These are phyloP conservation scores for Butorides virescens DNA, from an alignment of 2,113 vertebrate genomes.

Conservation along the genomic window DNA sequence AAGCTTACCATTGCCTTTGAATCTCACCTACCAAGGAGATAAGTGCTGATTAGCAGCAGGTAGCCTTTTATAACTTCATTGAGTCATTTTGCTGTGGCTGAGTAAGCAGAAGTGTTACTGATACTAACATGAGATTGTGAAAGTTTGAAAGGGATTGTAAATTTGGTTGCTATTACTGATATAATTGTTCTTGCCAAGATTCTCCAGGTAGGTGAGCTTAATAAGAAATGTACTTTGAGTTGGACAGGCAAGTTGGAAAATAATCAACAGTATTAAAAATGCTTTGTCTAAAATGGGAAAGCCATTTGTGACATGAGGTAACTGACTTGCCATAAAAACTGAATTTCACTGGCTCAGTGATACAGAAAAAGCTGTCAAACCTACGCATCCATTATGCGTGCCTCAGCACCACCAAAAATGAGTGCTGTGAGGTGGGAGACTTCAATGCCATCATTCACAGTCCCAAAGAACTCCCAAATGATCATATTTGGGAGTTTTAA, in stretches of 20 bases:
- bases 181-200: not conserved
- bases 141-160: not conserved
- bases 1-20: not conserved
- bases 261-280: not conserved
- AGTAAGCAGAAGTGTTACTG: not conserved
- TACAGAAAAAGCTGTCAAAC: not conserved
- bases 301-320: not conserved
- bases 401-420: not conserved
- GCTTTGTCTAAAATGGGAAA: not conserved
- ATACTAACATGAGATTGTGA: fast-evolving
- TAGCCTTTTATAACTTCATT: not conserved
- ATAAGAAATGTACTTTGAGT: not conserved
- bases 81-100: not conserved
- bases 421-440: fast-evolving
- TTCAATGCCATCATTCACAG: not conserved
- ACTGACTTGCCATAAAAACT: not conserved
- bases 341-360: not conserved
- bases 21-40: not conserved
- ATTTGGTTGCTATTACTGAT: not conserved
- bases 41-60: not conserved
- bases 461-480: not conserved
- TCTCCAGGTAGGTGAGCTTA: not conserved
- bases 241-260: not conserved
- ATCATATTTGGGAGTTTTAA: not conserved
- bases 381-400: not conserved